Evolutionary conservation across 92 coral and sea anemone genomes (phyloP), one percentile per base, ranked within the genome.

Genomic region (Umimayanthus kanabou): DNA sequence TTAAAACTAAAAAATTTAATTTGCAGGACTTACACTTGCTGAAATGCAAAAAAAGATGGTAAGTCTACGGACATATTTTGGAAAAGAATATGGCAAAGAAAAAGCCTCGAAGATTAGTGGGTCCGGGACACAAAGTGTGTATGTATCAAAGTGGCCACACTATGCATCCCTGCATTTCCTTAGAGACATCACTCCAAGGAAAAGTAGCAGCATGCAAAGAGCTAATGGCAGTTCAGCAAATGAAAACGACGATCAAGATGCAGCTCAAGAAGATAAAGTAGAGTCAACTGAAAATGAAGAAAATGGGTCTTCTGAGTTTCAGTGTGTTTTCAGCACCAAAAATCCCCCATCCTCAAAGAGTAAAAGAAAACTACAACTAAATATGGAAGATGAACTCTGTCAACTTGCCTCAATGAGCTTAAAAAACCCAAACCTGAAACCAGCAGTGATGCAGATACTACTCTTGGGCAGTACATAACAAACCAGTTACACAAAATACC

Each of bases 31-130:
- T 11, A 87, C 90, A 78, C 23, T 42, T 75, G 85, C 30, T 37
- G 90, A 61, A 29, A 66, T 87, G 30, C 37, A 53, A 39, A 87
- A 39, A 45, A 87, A 79, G 78, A 78, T 87, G 85, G 77, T 50
- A 39, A 30, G 90, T 20, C 85, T 87, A 39, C 29, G 78, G 61
- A 87, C 90, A 64, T 87, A 80, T 64, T 87, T 64, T 79, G 90
- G 85, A 37, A 87, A 82, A 65, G 90, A 87, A 78, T 22, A 58
- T 30, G 90, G 90, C 70, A 87, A 87, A 79, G 90, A 87, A 87
- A 87, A 65, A 64, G 90, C 85, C 28, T 58, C 78, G 77, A 87
- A 77, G 67, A 65, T 58, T 16, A 40, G 47, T 61, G 90, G 90
- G 40, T 6, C 66, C 13, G 90, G 90, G 10, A 39, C 64, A 9